A percentile compares a stretch with the other conserved stretches of the same genome.
phyloP scores from a whole-genome alignment of 2,113 vertebrate genomes.

The Narcine bancroftii region DNA sequence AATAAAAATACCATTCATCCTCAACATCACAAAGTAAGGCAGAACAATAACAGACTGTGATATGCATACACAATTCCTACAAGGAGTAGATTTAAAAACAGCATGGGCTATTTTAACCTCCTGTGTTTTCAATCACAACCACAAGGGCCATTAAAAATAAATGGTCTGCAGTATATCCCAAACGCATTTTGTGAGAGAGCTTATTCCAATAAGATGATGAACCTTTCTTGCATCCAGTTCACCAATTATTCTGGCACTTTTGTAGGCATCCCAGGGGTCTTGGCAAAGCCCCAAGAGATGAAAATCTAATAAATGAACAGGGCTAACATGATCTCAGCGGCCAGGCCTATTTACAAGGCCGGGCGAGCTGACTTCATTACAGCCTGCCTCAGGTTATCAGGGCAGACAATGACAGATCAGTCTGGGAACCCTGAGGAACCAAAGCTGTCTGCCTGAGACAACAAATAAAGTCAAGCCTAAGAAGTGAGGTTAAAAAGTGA shows the following conservation, averaged over 20 bases:
- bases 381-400: conserved; percentile 47
- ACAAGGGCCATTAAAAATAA: conserved; percentile 37
- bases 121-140: conserved; percentile 20
- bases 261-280: conserved; percentile 38
- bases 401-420: conserved; percentile 55
- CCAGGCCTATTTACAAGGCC: conserved; percentile 45
- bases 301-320: conserved; percentile 50
- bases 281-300: conserved; percentile 37
- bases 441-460: conserved; percentile 53
- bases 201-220: conserved; percentile 36
- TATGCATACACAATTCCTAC: not conserved
- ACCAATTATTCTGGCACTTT: conserved; percentile 2
- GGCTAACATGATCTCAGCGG: conserved; percentile 44
- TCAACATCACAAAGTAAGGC: not conserved
- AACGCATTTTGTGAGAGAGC: conserved; percentile 17
- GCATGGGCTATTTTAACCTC: not conserved
- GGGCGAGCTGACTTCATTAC: conserved; percentile 50
- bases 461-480: conserved; percentile 53
- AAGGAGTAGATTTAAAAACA: conserved; percentile 9
- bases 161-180: conserved; percentile 25
- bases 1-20: not conserved
- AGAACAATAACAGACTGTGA: not conserved
- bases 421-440: conserved; percentile 45
- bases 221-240: conserved; percentile 38
- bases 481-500: conserved; percentile 47